A percentile compares a stretch with the other conserved stretches of the same genome.
Conservation (phyloP, 2,113 vertebrate genomes). For the Telmatochromis sp. region DNA sequence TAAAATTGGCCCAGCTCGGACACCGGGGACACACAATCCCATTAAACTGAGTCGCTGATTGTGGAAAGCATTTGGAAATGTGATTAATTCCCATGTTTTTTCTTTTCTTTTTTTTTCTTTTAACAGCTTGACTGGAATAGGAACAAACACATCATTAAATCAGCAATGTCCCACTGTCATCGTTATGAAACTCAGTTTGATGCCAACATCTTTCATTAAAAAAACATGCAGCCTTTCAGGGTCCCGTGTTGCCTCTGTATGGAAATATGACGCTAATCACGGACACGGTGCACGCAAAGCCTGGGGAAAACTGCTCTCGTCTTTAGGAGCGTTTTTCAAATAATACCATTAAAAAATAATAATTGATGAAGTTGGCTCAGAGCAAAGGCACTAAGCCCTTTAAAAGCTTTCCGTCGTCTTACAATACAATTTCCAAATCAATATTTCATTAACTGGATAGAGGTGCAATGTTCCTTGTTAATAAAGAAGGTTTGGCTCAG, state of each 20-base stretch:
- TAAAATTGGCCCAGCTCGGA: background rate
- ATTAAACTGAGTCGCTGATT: background rate
- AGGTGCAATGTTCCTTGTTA: conserved; percentile 51
- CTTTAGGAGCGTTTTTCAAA: conserved; percentile 27
- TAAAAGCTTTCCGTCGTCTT: conserved; percentile 49
- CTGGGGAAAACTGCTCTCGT: background rate
- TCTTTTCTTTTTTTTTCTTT: background rate
- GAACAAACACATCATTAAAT: conserved; percentile 46
- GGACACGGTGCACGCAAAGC: background rate
- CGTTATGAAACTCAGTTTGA: conserved; percentile 15
- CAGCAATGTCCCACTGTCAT: conserved; percentile 12
- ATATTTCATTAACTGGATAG: conserved; percentile 72
- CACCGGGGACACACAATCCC: conserved; percentile 28
- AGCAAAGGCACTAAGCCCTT: conserved; percentile 54
- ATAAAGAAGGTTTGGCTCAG: conserved; percentile 43
- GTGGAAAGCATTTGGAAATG: conserved; percentile 30
- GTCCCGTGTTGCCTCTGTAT: background rate
- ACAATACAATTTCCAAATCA: conserved; percentile 69
- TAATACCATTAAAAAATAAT: conserved; percentile 49
- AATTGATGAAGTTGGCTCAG: conserved; percentile 53
- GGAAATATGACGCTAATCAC: conserved; percentile 23
- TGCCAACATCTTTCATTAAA: conserved; percentile 31
- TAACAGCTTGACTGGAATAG: background rate
- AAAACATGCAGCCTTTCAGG: conserved; percentile 12
- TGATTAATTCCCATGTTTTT: background rate